These are phyloP conservation scores for Drosophila melanica DNA, from an alignment of 1,140 invertebrate species.

Conservation along the genomic window DNA sequence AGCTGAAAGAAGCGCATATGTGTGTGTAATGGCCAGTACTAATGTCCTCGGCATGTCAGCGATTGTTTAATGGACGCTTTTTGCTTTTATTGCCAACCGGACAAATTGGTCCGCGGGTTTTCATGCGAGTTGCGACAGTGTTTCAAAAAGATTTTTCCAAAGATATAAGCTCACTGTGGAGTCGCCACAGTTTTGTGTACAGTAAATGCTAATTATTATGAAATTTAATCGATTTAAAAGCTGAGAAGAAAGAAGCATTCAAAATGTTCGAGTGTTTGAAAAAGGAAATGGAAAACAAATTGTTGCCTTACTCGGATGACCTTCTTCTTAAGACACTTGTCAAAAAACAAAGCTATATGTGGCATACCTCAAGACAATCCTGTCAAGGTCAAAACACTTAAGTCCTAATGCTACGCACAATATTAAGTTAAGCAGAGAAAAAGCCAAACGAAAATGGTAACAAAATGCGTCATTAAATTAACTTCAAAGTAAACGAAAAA, in stretches of 20 bases:
- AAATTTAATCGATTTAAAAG: too few relatives aligned
- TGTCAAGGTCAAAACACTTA: constrained; percentile 63
- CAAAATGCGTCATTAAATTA: constrained; percentile 62
- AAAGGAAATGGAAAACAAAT: constrained; percentile 21
- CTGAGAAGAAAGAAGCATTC: neutral
- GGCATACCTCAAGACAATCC: constrained; percentile 5
- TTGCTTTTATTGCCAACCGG: constrained; percentile 13
- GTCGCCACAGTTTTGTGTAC: too few relatives aligned
- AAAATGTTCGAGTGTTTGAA: neutral
- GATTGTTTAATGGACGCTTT: constrained; percentile 36
- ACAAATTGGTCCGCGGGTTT: neutral
- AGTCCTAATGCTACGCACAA: constrained; percentile 58
- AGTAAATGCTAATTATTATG: too few relatives aligned
- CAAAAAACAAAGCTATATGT: neutral
- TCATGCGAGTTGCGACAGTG: neutral
- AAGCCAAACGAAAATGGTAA: constrained; percentile 49
- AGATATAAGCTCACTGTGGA: too few relatives aligned
- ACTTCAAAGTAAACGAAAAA: constrained; percentile 8
- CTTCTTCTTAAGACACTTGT: constrained; percentile 10
- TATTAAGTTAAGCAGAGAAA: constrained; percentile 62
- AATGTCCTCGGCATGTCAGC: constrained; percentile 24
- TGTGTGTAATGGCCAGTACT: constrained; percentile 26
- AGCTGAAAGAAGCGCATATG: neutral
- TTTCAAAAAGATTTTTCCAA: neutral
- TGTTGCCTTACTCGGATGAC: constrained; percentile 19